Evolutionary conservation across 1,140 invertebrate genomes (phyloP), one percentile per base, ranked within the genome.

Genomic region (Drosophila serrata): DNA sequence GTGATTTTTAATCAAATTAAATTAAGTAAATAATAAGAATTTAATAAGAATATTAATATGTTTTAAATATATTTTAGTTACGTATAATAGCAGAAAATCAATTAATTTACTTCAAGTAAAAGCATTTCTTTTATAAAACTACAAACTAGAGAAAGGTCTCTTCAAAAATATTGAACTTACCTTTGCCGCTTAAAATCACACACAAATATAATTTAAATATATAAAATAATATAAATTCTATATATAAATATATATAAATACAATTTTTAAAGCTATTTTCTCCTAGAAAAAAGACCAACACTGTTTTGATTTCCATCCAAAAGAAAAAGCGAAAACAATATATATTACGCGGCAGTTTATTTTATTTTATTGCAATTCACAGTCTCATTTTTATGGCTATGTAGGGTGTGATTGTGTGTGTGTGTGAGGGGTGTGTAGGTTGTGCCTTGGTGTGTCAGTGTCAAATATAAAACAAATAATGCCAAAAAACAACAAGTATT

Each of bases 401-500:
- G 43, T 31, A 33, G 39, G 55, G 39, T 29, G 40, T 49, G 40
- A 45, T 58, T 65, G 39, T 35, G 68, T 27, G 33, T 11, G 62
- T 37, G 22, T 51, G n/a, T 49, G 19, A 35, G 27, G 29, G 12
- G 24, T 35, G 46, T 60, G 19, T 12, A 8, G 31, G 19, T 13
- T 53, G 31, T 22, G 49, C 17, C 19, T 15, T 33, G 45, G 64
- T 80, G 64, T 70, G 45, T 46, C 61, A 82, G 84, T 87, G 82
- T 87, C 82, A 87, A 87, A 87, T 82, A 87, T 87, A 87, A 87
- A 87, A 80, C 79, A 87, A 87, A 87, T 87, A 87, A 77, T 69
- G 80, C 60, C 79, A 82, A 82, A 51, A 49, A 67, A 78, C 82
- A 70, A 55, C 76, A 64, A 72, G 33, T 58, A 65, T 82, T 53